A percentile compares a stretch with the other conserved stretches of the same genome.
These are phyloP conservation scores for Herpetotheres cachinnans DNA, from an alignment of 2,113 vertebrate genomes.

Conservation along the genomic window DNA sequence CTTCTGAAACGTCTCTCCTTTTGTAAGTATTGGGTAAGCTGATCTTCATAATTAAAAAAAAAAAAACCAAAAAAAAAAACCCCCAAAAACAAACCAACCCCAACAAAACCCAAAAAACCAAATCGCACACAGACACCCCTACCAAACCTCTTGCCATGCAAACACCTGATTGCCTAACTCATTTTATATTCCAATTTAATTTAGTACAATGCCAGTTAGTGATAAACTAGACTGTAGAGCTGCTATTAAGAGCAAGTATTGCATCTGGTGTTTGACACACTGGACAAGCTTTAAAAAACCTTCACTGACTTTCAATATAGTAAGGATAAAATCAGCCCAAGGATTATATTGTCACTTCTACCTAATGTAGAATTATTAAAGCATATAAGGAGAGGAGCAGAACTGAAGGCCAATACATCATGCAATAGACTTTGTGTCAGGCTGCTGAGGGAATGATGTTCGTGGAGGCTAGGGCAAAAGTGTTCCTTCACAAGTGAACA, in stretches of 20 bases:
- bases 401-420: constrained; percentile 24
- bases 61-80: neutral
- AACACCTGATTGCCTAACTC: neutral
- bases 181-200: neutral
- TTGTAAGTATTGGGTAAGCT: neutral
- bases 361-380: constrained; percentile 55
- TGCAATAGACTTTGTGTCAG: constrained; percentile 50
- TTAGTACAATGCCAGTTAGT: neutral
- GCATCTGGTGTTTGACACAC: neutral
- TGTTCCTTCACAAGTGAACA: neutral
- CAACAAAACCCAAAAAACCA: no score
- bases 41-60: neutral
- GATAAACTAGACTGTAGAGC: neutral
- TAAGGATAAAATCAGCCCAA: neutral
- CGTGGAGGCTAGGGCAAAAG: neutral
- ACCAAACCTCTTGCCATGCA: neutral
- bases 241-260: neutral
- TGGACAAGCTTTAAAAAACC: neutral
- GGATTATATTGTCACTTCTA: constrained; percentile 45
- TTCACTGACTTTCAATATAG: neutral
- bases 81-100: no score
- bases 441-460: neutral
- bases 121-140: no score
- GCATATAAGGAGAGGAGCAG: neutral
- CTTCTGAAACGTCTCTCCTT: neutral